Base-by-base conservation (phyloP, 2,888 invertebrate genomes). In the Netelia fuscicornis region DNA sequence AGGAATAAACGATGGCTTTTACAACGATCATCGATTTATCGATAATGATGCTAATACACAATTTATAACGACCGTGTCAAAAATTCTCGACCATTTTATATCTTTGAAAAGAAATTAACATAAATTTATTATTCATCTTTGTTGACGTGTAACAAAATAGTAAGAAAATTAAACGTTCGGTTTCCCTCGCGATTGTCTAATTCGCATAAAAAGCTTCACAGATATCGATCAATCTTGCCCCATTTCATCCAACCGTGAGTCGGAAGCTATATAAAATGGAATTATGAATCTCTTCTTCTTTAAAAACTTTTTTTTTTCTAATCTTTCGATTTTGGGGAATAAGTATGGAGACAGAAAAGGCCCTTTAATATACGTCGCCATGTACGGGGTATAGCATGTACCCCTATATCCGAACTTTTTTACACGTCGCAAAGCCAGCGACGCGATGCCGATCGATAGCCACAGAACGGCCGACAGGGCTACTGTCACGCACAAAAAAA, bases 401-500 rank as follows among this genome's bases (percentile, higher is more conserved):
- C 37, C 37, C 6, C 37, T 37, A 37, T 37, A 37, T 62, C 78
- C 70, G 30, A 79, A 79, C 52, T 84, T 81, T 84, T 85, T 65
- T 75, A 85, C 83, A 76, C 83, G 72, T 76, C 62, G 81, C 70
- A 78, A 83, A 82, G 71, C 78, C 20, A 78, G 82, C 87, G 88
- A 88, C 89, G 91, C 91, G 90, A 90, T 71, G 80, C 79, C 90
- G 90, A 91, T 91, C 91, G 91, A 91, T 91, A 87, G 83, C 85
- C 89, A 86, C 87, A 85, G 90, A 90, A 90, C 89, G 87, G 90
- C 87, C 90, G 88, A 87, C 86, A 87, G 90, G 90, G 70, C 78
- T 90, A 90, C 92, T 91, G 92, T 91, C 92, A 92, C 89, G 91
- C 91, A 91, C 91, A 90, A 92, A 92, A 91, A 92, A 91, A 20